A percentile compares a stretch with the other conserved stretches of the same genome.
These are phyloP conservation scores for Microchrysa polita DNA, from an alignment of 2,888 invertebrate species.

Conservation along the genomic window DNA sequence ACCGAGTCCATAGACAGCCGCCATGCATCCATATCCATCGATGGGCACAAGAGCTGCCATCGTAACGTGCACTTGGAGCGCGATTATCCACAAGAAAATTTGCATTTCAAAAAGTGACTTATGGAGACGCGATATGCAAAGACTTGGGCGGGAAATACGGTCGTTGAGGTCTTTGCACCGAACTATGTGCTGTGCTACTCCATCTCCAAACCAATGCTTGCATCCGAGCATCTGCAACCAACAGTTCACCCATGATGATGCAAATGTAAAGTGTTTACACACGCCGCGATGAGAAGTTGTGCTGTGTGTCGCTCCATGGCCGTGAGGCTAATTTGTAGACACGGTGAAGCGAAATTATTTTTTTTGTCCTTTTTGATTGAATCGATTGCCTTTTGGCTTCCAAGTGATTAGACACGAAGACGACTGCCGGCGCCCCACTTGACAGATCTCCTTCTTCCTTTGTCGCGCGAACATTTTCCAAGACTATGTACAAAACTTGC, in stretches of 20 bases:
- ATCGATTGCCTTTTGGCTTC: too few species aligned
- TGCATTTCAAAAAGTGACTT: conserved; percentile 41
- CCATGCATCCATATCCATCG: not conserved
- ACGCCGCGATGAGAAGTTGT: not conserved
- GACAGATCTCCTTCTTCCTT: too few species aligned
- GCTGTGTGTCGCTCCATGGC: not conserved
- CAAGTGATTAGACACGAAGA: too few species aligned
- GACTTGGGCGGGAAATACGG: conserved; percentile 3
- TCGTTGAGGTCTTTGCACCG: conserved; percentile 7
- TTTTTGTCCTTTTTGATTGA: too few species aligned
- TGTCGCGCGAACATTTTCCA: too few species aligned
- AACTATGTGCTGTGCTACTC: not conserved
- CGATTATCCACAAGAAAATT: conserved; percentile 16
- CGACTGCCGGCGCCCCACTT: too few species aligned
- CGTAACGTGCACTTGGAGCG: not conserved
- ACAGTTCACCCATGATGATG: not conserved
- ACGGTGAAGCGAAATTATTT: not conserved
- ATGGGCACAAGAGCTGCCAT: too few species aligned
- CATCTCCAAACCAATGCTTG: too few species aligned
- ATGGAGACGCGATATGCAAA: conserved; percentile 28
- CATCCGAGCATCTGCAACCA: too few species aligned
- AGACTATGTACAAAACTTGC: too few species aligned
- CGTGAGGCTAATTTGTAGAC: not conserved
- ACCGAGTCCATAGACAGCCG: not conserved
- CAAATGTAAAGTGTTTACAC: not conserved